phyloP scores from a whole-genome alignment of 2,113 vertebrate genomes.

The Synodontis membranacea region DNA sequence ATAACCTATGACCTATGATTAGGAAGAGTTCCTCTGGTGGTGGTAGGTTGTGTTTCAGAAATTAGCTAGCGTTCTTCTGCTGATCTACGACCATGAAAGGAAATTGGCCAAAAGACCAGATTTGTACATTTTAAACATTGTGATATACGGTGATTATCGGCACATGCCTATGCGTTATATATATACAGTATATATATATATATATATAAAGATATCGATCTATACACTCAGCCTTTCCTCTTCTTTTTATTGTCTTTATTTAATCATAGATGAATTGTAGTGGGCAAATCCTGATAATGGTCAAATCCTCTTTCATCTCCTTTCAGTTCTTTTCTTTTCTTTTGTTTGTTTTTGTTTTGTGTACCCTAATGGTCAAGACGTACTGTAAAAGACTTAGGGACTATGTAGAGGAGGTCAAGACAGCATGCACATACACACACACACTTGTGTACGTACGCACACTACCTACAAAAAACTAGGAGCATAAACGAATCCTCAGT shows the following conservation, averaged over 20 bases:
- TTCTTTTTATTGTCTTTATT: constrained; percentile 34
- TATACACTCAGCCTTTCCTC: background rate
- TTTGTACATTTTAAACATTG: too few relatives aligned
- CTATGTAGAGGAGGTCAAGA: background rate
- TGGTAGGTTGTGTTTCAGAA: background rate
- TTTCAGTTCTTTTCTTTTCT: background rate
- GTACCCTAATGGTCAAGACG: background rate
- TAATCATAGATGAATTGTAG: background rate
- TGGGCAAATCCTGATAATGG: background rate
- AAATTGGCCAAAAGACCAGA: background rate
- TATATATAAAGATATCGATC: background rate
- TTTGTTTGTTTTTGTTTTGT: background rate
- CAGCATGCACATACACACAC: background rate
- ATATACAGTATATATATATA: constrained; percentile 46
- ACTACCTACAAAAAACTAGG: constrained; percentile 56
- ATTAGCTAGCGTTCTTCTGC: background rate
- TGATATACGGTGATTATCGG: background rate
- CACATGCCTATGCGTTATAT: background rate
- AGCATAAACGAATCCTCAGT: background rate
- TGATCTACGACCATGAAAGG: background rate
- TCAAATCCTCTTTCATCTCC: background rate
- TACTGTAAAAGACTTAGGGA: constrained; percentile 61
- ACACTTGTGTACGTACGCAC: constrained; percentile 29
- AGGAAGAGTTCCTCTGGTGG: background rate
- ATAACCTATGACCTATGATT: background rate